Conservation (phyloP, 2,888 invertebrate species). For the Herminia tarsipennalis region DNA sequence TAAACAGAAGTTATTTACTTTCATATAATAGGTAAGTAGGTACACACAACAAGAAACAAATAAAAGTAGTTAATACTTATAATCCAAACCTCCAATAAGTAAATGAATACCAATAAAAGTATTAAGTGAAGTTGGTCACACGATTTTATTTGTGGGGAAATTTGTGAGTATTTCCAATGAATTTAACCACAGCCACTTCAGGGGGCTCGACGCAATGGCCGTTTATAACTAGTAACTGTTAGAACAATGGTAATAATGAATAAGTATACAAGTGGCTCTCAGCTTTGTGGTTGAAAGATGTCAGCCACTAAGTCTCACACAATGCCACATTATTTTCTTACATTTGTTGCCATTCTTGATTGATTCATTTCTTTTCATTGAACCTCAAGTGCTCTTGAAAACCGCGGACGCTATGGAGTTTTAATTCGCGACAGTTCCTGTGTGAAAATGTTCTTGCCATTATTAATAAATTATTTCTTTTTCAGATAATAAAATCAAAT, state of each 20-base stretch:
- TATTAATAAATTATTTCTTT: background rate
- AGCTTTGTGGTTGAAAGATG: constrained; percentile 76
- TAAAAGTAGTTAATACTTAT: too few species aligned
- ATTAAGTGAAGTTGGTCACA: too few species aligned
- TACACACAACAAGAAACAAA: too few species aligned
- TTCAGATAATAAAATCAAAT: constrained; percentile 21
- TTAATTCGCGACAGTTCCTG: constrained; percentile 56
- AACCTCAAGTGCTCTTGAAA: constrained; percentile 58
- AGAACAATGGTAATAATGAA: constrained; percentile 77
- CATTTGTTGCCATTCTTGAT: constrained; percentile 76
- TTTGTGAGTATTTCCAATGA: constrained; percentile 48
- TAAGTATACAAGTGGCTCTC: constrained; percentile 65
- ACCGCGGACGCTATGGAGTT: constrained; percentile 49
- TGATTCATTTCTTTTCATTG: constrained; percentile 62
- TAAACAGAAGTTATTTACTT: too few species aligned
- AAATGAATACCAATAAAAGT: constrained; percentile 4
- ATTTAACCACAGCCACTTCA: constrained; percentile 61
- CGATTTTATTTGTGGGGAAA: constrained; percentile 27
- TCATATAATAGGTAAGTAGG: too few species aligned
- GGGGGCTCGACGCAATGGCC: constrained; percentile 56
- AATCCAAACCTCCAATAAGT: too few species aligned
- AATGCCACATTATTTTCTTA: constrained; percentile 75
- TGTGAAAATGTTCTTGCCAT: constrained; percentile 43
- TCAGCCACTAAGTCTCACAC: constrained; percentile 59
- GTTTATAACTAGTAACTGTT: constrained; percentile 58